Evolutionary conservation across 2,888 invertebrate genomes (phyloP).

Genomic region (Drosophila anomalata): DNA sequence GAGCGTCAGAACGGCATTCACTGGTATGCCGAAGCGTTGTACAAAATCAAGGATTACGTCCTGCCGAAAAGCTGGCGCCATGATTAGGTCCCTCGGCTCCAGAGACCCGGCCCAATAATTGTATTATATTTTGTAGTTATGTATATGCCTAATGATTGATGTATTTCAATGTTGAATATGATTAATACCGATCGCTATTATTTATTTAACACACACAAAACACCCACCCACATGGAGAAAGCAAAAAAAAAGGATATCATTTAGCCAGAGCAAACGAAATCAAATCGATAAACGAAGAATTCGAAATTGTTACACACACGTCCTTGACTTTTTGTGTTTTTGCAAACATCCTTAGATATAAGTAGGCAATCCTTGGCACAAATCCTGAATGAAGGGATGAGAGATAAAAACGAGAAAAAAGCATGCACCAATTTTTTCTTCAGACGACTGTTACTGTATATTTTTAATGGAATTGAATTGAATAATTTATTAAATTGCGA

Average conservation of each 20-base stretch:
- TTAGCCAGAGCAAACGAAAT: conserved; percentile 18
- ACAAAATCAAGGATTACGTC: conserved; percentile 89
- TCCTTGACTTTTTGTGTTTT: conserved; percentile 55
- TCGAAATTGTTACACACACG: conserved; percentile 31
- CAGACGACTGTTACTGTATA: conserved; percentile 68
- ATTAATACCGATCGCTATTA: conserved; percentile 69
- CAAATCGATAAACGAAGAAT: conserved; percentile 16
- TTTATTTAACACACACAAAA: conserved; percentile 61
- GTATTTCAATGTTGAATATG: conserved; percentile 77
- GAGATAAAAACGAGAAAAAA: conserved; percentile 21
- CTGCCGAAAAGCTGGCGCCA: conserved; percentile 86
- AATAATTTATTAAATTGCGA: conserved; percentile 67
- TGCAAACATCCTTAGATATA: conserved; percentile 58
- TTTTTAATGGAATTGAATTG: conserved; percentile 54
- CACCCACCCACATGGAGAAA: conserved; percentile 22
- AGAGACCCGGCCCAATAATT: conserved; percentile 48
- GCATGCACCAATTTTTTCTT: conserved; percentile 9
- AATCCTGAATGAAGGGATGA: conserved; percentile 31
- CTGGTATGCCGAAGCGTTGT: conserved; percentile 94
- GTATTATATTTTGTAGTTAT: conserved; percentile 76
- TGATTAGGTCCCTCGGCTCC: conserved; percentile 63
- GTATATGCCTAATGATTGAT: conserved; percentile 56
- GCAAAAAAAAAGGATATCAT: conserved; percentile 13
- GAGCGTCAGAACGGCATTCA: conserved; percentile 88
- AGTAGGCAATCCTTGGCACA: conserved; percentile 71